A percentile compares a stretch with the other conserved stretches of the same genome.
These are phyloP conservation scores for Neosalanx taihuensis DNA, from an alignment of 2,797 vertebrate genomes.

Conservation along the genomic window DNA sequence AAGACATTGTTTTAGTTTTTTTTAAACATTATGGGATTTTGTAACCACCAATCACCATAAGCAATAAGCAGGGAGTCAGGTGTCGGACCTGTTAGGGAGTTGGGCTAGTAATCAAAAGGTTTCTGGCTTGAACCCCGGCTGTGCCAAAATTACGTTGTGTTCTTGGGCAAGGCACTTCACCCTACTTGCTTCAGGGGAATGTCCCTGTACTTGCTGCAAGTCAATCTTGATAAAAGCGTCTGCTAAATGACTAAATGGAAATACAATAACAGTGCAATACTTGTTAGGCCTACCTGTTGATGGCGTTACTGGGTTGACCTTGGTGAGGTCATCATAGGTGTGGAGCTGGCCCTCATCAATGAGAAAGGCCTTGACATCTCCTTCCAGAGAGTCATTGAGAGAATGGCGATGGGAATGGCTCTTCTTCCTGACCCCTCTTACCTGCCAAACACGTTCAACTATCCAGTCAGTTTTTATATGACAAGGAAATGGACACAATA, in stretches of 20 bases:
- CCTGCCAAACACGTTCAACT: conserved; percentile 56
- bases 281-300: conserved; percentile 74
- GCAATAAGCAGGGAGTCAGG: not conserved
- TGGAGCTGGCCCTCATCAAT: conserved; percentile 78
- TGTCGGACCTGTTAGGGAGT: not conserved
- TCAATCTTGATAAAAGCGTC: no score
- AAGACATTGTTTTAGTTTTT: not conserved
- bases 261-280: not conserved
- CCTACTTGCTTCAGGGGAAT: no score
- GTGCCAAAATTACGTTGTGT: no score
- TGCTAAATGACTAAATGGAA: no score
- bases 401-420: conserved; percentile 31
- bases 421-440: conserved; percentile 61
- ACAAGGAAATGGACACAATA: not conserved
- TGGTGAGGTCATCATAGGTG: conserved; percentile 91
- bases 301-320: conserved; percentile 92
- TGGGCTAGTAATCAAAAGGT: conserved; percentile 15
- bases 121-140: no score
- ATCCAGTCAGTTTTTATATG: not conserved
- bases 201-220: no score
- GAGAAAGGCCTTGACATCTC: conserved; percentile 82
- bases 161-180: no score
- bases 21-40: not conserved
- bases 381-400: conserved; percentile 71
- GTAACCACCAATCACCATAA: not conserved